Evolutionary conservation across 2,797 vertebrate genomes (phyloP).

Genomic region (Epinephelus malabaricus): DNA sequence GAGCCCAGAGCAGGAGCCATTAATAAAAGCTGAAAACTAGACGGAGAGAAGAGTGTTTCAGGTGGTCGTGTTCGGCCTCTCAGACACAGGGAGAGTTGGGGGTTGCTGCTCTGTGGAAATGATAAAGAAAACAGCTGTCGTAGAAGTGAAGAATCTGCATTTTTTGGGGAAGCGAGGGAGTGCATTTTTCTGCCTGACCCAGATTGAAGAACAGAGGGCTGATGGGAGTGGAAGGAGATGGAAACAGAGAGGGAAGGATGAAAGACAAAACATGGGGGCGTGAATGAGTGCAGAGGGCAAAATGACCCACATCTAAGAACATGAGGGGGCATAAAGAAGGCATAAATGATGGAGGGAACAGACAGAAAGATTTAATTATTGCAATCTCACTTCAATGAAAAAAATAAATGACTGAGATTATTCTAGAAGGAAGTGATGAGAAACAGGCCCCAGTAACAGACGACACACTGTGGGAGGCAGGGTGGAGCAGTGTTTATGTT

Average conservation of each 20-base stretch:
- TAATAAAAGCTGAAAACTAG: not conserved
- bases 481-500: constrained; percentile 49
- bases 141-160: constrained; percentile 29
- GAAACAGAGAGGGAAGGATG: not conserved
- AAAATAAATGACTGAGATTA: not conserved
- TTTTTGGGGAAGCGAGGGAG: not conserved
- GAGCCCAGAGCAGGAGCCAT: not conserved
- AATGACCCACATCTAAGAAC: not conserved
- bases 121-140: constrained; percentile 44
- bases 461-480: constrained; percentile 36
- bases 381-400: not conserved
- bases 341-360: not conserved
- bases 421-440: not conserved
- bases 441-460: not conserved
- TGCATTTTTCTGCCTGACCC: constrained; percentile 34
- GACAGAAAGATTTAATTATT: not conserved
- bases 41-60: not conserved
- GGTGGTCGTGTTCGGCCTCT: not conserved
- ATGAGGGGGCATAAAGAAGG: too few relatives aligned
- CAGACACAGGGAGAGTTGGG: not conserved
- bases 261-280: not conserved
- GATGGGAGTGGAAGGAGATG: constrained; percentile 9
- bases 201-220: constrained; percentile 11
- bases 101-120: constrained; percentile 12
- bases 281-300: not conserved